Base-by-base conservation (phyloP, 2,888 invertebrate species). In the Cataglyphis rosenhaueri region DNA sequence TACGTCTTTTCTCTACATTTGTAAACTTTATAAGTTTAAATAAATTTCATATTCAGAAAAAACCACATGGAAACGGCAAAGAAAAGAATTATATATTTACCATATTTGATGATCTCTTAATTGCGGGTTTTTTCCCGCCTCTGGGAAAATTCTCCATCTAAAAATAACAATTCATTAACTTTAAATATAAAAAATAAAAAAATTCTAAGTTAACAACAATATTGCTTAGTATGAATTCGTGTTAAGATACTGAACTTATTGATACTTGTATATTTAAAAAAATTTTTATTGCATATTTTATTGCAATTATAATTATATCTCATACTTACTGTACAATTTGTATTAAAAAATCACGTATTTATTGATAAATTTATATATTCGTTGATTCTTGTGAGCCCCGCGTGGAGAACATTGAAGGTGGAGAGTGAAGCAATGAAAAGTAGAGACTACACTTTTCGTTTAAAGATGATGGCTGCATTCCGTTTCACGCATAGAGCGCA, bases 111-210 rank as follows among this genome's bases (percentile, higher is more conserved):
- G 85, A 61, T 8, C 85, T 68, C 41, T 91, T 91, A n/a, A 75
- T 74, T 15, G 65, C 68, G 15, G 88, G 85, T 55, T 93, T 92
- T 35, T 91, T 92, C 10, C 93, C 93, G 44, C 92, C 93, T 55
- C 93, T 89, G 9, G 93, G 93, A 84, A 94, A 94, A 88, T 83
- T 92, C 84, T 92, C 88, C 55, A 94, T 94, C 93, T 92, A 61
- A 61, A 84, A 84, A 73, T 48, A 81, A 70, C 21, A 59, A 48
- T 52, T 52, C 41, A 52, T 35, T 55, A 70, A 32, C 15, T 32
- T 32, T 29, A 32, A 21, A 21, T n/a, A 70, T 52, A 10, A 59
- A 25, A 57, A 57, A 25, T 4, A 21, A 9, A 21, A 59, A 25
- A 1, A 12, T 21, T 12, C 9, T 59, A 59, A 15, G 15, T 29